phyloP scores from a whole-genome alignment of 2,888 invertebrate genomes.

The Mylabris sibirica region DNA sequence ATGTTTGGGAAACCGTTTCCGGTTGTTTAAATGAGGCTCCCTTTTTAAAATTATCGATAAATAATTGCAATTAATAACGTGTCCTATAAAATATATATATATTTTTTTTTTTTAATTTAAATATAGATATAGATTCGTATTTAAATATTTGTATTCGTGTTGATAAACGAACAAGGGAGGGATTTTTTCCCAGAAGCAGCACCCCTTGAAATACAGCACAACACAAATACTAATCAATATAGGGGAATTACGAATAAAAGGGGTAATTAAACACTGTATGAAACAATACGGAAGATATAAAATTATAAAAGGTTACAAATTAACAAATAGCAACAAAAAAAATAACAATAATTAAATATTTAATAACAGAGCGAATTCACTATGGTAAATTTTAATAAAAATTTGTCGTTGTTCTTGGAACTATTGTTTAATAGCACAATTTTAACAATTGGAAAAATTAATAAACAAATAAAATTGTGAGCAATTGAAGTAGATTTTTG shows the following conservation, averaged over 20 bases:
- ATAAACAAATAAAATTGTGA: neutral
- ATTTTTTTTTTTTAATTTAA: neutral
- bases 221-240: conserved; percentile 3
- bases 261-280: neutral
- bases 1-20: conserved; percentile 6
- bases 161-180: neutral
- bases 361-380: neutral
- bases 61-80: neutral
- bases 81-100: neutral
- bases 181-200: neutral
- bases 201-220: neutral
- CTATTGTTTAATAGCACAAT: too few species aligned
- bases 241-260: neutral
- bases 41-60: neutral
- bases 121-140: neutral
- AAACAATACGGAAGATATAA: neutral
- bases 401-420: too few species aligned
- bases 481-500: neutral
- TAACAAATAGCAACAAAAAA: neutral
- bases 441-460: neutral
- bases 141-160: neutral
- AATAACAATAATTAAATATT: conserved; percentile 2
- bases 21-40: conserved; percentile 10
- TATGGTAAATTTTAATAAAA: neutral
- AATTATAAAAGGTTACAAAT: neutral